Conservation (phyloP, 2,797 vertebrate genomes). For the Phataginus tricuspis region DNA sequence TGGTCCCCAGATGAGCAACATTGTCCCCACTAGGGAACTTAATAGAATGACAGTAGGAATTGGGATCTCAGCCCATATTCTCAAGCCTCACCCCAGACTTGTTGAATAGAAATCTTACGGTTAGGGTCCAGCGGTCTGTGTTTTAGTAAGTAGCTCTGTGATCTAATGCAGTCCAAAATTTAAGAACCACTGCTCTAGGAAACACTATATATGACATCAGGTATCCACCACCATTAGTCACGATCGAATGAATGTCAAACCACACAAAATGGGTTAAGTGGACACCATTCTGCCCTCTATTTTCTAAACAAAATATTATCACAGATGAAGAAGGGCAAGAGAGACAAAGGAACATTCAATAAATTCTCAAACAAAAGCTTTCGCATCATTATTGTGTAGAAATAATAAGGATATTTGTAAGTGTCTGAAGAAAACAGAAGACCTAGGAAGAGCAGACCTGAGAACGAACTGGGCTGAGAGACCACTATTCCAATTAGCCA, state of each 20-base stretch:
- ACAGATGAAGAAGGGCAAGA: neutral
- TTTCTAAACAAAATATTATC: constrained; percentile 9
- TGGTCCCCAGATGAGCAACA: neutral
- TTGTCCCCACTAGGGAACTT: neutral
- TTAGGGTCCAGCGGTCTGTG: neutral
- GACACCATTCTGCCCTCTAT: neutral
- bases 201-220: neutral
- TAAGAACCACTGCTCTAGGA: neutral
- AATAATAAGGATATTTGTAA: neutral
- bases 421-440: neutral
- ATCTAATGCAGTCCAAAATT: neutral
- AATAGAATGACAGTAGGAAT: neutral
- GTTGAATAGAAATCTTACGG: neutral
- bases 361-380: neutral
- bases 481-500: neutral
- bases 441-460: neutral
- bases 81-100: neutral
- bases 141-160: neutral
- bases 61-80: neutral
- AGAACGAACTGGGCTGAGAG: neutral
- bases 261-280: neutral
- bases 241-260: neutral
- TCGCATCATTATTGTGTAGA: neutral
- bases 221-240: constrained; percentile 4
- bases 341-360: neutral